Evolutionary conservation across 2,888 invertebrate species (phyloP).

Genomic region (Zaprionus obscuricornis): DNA sequence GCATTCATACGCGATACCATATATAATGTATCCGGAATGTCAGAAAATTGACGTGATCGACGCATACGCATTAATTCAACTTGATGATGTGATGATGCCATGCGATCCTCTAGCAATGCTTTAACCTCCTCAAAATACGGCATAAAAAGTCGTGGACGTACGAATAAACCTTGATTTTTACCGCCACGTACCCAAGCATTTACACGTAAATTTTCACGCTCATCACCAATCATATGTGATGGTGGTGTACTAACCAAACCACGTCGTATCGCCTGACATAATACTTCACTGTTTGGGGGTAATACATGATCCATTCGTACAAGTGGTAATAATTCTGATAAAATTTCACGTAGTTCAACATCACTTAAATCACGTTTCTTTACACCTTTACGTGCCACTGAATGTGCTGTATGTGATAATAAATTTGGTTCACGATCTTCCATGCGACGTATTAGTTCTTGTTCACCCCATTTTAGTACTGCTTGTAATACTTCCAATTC

Average conservation of each 20-base stretch:
- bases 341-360: slow-evolving; percentile 92
- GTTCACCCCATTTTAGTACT: slow-evolving; percentile 95
- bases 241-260: slow-evolving; percentile 92
- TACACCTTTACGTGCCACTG: slow-evolving; percentile 91
- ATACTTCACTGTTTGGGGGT: slow-evolving; percentile 91
- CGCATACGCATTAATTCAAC: slow-evolving; percentile 89
- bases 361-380: slow-evolving; percentile 93
- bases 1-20: slow-evolving; percentile 87
- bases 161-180: slow-evolving; percentile 88
- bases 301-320: slow-evolving; percentile 95
- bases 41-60: slow-evolving; percentile 89
- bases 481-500: slow-evolving; percentile 95
- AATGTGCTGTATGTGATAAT: slow-evolving; percentile 96
- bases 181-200: slow-evolving; percentile 92
- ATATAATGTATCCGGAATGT: slow-evolving; percentile 96
- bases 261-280: slow-evolving; percentile 87
- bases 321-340: slow-evolving; percentile 92
- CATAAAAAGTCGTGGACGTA: slow-evolving; percentile 95
- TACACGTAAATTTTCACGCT: slow-evolving; percentile 86
- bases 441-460: slow-evolving; percentile 91
- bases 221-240: slow-evolving; percentile 92
- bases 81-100: slow-evolving; percentile 89
- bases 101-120: slow-evolving; percentile 92
- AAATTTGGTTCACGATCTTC: slow-evolving; percentile 96
- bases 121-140: slow-evolving; percentile 98